Evolutionary conservation across 2,888 invertebrate genomes (phyloP).

Genomic region (Acronicta psi): DNA sequence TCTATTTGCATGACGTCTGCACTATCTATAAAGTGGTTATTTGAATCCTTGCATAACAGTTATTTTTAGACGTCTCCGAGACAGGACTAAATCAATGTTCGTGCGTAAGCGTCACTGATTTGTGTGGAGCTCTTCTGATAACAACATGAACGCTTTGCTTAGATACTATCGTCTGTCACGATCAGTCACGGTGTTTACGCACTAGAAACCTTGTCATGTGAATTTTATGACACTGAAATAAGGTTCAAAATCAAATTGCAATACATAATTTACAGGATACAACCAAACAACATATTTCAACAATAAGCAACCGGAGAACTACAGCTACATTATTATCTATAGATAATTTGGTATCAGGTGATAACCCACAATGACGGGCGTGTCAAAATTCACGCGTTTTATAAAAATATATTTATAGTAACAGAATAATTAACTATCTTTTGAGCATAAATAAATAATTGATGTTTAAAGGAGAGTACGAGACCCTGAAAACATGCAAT

Average conservation of each 20-base stretch:
- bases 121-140: slow-evolving; percentile 34
- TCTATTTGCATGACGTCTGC: not conserved
- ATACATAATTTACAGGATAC: not conserved
- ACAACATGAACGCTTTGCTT: slow-evolving; percentile 50
- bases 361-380: slow-evolving; percentile 24
- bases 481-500: slow-evolving; percentile 38
- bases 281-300: too few relatives aligned
- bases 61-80: slow-evolving; percentile 41
- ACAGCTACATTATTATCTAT: slow-evolving; percentile 14
- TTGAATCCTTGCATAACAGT: slow-evolving; percentile 28
- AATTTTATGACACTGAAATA: not conserved
- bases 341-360: slow-evolving; percentile 29
- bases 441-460: slow-evolving; percentile 11
- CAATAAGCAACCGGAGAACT: slow-evolving; percentile 20
- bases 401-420: slow-evolving; percentile 23
- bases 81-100: slow-evolving; percentile 30
- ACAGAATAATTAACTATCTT: slow-evolving; percentile 10
- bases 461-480: slow-evolving; percentile 15
- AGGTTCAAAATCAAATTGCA: not conserved
- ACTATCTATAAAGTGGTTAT: slow-evolving; percentile 10
- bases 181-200: slow-evolving; percentile 30
- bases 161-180: slow-evolving; percentile 39
- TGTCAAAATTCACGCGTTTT: slow-evolving; percentile 20
- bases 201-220: not conserved
- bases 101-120: slow-evolving; percentile 42